Percentiles rank a stretch among this genome's conserved stretches.
phyloP scores from a whole-genome alignment of 2,113 vertebrate genomes.

The Brachionichthys hirsutus region DNA sequence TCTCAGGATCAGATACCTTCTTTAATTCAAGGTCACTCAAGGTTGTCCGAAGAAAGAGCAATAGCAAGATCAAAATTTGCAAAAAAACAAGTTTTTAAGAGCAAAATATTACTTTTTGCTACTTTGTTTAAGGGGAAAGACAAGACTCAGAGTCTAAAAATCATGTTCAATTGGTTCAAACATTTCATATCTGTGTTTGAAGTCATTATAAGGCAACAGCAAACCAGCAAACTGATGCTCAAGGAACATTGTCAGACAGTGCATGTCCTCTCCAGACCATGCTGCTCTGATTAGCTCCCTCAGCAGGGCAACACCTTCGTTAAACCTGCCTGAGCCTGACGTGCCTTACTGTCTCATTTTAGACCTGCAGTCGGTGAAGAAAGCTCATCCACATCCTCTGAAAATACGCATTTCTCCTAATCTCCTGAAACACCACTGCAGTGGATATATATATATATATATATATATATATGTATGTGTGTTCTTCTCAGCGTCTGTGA shows the following conservation, averaged over 20 bases:
- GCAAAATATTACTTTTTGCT: too few species aligned
- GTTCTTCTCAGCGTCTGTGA: constrained; percentile 59
- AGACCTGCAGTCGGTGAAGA: constrained; percentile 14
- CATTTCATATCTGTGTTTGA: too few species aligned
- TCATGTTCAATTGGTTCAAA: too few species aligned
- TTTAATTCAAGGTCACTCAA: neutral
- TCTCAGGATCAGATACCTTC: constrained; percentile 6
- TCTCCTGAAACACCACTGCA: constrained; percentile 56
- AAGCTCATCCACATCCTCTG: constrained; percentile 18
- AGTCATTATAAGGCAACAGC: too few species aligned
- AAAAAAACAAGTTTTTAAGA: too few species aligned
- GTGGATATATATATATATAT: constrained; percentile 8
- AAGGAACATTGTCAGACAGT: too few species aligned
- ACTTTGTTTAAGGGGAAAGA: too few species aligned
- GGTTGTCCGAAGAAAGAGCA: neutral
- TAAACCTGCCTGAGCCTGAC: constrained; percentile 30
- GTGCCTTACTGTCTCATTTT: constrained; percentile 37
- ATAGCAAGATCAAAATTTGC: too few species aligned
- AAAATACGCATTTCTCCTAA: constrained; percentile 47
- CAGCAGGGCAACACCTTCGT: constrained; percentile 32
- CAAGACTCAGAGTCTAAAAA: too few species aligned
- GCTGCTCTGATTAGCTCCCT: neutral
- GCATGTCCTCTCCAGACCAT: too few species aligned
- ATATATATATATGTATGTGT: constrained; percentile 50
- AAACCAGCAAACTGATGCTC: too few species aligned